Evolutionary conservation across 2,888 invertebrate species (phyloP).

Genomic region (Pseudococcus jackbeardsleyi): DNA sequence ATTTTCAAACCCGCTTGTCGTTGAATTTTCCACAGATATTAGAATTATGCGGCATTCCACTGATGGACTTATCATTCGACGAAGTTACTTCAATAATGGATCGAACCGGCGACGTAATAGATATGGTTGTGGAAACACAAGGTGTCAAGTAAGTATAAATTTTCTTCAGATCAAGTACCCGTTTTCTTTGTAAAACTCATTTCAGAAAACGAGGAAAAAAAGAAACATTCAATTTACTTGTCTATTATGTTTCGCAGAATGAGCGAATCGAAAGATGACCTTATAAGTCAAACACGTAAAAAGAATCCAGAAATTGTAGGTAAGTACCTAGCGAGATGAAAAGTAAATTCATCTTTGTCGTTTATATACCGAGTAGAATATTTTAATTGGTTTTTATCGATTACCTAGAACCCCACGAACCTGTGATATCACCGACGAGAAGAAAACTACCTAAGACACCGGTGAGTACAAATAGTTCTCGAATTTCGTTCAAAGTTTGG

Average conservation of each 20-base stretch:
- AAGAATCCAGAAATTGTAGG: slow-evolving; percentile 62
- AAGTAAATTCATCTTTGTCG: slow-evolving; percentile 1
- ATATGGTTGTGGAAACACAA: slow-evolving; percentile 85
- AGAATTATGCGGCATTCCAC: slow-evolving; percentile 91
- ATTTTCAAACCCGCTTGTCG: no score
- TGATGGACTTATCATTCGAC: slow-evolving; percentile 93
- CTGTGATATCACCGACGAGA: slow-evolving; percentile 90
- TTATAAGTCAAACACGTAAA: slow-evolving; percentile 51
- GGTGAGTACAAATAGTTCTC: slow-evolving; percentile 75
- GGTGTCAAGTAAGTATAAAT: slow-evolving; percentile 71
- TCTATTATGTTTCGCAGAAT: neutral
- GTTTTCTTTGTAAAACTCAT: neutral
- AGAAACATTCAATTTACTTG: neutral
- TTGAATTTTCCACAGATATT: slow-evolving; percentile 75
- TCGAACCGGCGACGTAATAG: slow-evolving; percentile 86
- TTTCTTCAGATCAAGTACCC: neutral
- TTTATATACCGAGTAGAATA: slow-evolving; percentile 34
- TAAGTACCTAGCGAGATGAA: slow-evolving; percentile 33
- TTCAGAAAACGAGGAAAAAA: neutral
- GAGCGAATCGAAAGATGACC: slow-evolving; percentile 53
- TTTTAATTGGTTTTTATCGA: slow-evolving; percentile 69
- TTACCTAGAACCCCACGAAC: slow-evolving; percentile 86
- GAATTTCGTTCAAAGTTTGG: neutral
- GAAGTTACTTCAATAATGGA: slow-evolving; percentile 93
- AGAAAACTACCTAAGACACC: slow-evolving; percentile 97